Base-by-base conservation (phyloP, 2,113 vertebrate genomes). In the Colaptes auratus region DNA sequence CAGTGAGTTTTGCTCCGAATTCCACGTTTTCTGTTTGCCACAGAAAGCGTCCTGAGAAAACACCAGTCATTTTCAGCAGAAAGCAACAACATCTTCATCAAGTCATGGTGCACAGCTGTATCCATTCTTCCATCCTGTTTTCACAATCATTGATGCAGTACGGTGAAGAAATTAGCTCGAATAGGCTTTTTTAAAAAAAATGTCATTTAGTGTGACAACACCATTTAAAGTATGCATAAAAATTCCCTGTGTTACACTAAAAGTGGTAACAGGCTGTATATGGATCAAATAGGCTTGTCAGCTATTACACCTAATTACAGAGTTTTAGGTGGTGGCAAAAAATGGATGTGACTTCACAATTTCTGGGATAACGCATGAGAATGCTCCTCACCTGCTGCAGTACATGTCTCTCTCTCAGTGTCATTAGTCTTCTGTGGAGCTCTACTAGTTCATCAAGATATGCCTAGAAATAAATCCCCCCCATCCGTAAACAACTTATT, bases 371-470 rank as follows among this genome's bases (percentile, higher is more conserved):
- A 15, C 36, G 46, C 23, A 50, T 64, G 33, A 84, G 70, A 94
- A 55, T 42, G 79, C 16, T 90, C 92, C 98, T 98, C 98, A 99
- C 99, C 99, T 99, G 99, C 94, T 99, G 99, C 48, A 99, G 97
- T 89, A 99, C 98, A 59, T 99, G 99, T 95, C 99, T 98, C 97
- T 99, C 99, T 96, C 99, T 98, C 90, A 99, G 93, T 21, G 99
- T 98, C 99, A 99, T 99, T 97, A 99, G 97, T 97, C 99, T 98
- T 98, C 99, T 99, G 97, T 99, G 99, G 70, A 99, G 99, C 77
- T 99, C 99, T 96, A 99, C 99, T 96, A 99, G 97, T 95, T 99
- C 99, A 83, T 99, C 99, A 69, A 99, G 98, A 97, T 99, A 99
- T 3, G 98, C 98, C 99, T 99, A 96, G 44, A 92, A 98, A 96